These are phyloP conservation scores for Sisor rabdophorus DNA, from an alignment of 2,113 vertebrate species.

Conservation along the genomic window DNA sequence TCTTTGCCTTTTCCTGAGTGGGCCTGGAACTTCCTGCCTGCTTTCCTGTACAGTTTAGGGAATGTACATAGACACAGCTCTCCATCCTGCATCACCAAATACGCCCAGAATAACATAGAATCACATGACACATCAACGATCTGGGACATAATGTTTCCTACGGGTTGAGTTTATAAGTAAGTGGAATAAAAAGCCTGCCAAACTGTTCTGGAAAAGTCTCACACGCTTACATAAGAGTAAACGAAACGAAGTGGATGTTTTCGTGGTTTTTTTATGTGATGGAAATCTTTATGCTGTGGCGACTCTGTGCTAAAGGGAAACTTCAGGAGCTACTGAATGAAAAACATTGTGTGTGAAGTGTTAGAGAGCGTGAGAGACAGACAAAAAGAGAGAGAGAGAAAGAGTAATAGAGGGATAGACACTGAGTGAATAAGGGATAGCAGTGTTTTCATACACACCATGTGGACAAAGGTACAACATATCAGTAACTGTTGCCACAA, in stretches of 20 bases:
- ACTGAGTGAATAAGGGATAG: too few relatives aligned
- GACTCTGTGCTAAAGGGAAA: background rate
- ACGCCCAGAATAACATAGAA: conserved; percentile 31
- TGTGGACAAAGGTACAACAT: too few relatives aligned
- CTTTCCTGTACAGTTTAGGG: conserved; percentile 58
- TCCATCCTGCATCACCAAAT: conserved; percentile 40
- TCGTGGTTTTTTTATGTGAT: background rate
- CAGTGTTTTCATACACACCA: too few relatives aligned
- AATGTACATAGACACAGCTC: conserved; percentile 50
- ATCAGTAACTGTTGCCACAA: too few relatives aligned
- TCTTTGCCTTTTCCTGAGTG: conserved; percentile 35
- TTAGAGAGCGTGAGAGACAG: background rate
- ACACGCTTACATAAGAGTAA: conserved; percentile 18
- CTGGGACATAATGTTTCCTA: background rate
- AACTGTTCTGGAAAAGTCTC: conserved; percentile 2
- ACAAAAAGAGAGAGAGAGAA: background rate
- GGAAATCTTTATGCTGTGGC: conserved; percentile 13
- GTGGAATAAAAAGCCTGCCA: background rate
- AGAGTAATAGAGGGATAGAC: too few relatives aligned
- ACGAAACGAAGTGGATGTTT: background rate
- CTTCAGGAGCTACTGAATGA: background rate
- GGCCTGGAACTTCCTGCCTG: conserved; percentile 50
- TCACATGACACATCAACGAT: conserved; percentile 4
- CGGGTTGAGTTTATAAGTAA: background rate
- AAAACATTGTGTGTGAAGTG: background rate